Evolutionary conservation across 2,797 vertebrate species (phyloP).

Genomic region (Ptychadena robeensis): DNA sequence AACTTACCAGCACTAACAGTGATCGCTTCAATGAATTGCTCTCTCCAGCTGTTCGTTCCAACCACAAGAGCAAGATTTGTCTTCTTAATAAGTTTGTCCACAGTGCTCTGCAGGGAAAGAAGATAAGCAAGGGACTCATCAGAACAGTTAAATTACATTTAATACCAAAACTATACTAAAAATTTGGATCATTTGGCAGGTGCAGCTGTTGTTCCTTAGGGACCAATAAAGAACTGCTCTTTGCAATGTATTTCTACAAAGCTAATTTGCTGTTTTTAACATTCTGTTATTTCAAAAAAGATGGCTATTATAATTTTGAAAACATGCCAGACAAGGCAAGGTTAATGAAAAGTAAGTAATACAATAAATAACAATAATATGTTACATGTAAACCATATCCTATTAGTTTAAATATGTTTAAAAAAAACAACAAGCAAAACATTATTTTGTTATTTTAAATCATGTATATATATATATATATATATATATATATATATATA

Average conservation of each 20-base stretch:
- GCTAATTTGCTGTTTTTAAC: neutral
- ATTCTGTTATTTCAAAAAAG: neutral
- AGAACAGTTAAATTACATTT: conserved; percentile 13
- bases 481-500: too few relatives aligned
- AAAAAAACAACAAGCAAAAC: too few relatives aligned
- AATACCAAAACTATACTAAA: conserved; percentile 1
- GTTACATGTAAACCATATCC: too few relatives aligned
- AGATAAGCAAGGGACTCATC: conserved; percentile 57
- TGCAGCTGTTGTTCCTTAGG: neutral
- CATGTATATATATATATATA: too few relatives aligned
- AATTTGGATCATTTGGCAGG: conserved; percentile 15
- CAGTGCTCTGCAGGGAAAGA: conserved; percentile 82
- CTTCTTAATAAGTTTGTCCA: conserved; percentile 98
- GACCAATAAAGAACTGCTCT: conserved; percentile 2
- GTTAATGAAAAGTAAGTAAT: neutral
- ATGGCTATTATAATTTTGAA: neutral
- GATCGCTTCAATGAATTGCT: conserved; percentile 95
- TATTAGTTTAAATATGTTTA: too few relatives aligned
- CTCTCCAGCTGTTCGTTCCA: conserved; percentile 95
- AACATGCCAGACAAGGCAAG: neutral
- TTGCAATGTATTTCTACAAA: neutral
- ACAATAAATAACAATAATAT: too few relatives aligned
- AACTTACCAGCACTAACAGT: conserved; percentile 90
- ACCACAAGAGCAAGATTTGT: conserved; percentile 95
- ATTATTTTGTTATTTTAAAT: too few relatives aligned